phyloP scores from a whole-genome alignment of 2,888 invertebrate species.

The Agonopterix alstromeriana region DNA sequence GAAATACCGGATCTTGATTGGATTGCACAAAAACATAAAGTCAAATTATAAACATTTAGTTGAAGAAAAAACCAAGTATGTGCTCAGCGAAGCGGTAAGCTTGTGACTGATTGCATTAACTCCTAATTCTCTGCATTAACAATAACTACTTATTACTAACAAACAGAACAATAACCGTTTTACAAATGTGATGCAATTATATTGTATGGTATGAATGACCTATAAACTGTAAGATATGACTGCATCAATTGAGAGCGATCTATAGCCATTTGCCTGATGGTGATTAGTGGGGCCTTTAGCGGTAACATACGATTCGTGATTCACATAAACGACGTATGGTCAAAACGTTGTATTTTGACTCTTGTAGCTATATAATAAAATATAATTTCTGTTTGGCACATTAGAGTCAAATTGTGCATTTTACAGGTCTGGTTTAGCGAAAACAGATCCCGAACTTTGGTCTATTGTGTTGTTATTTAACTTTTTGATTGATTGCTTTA shows the following conservation, averaged over 20 bases:
- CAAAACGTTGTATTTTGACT: too few relatives aligned
- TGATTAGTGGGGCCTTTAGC: slow-evolving; percentile 4
- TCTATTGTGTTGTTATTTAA: too few relatives aligned
- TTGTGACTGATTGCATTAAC: neutral
- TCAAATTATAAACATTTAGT: neutral
- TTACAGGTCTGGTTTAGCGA: too few relatives aligned
- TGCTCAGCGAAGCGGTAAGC: neutral
- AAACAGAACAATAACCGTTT: slow-evolving; percentile 3
- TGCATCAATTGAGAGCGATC: slow-evolving; percentile 1
- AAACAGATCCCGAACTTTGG: too few relatives aligned
- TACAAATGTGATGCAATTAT: slow-evolving; percentile 4
- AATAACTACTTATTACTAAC: neutral
- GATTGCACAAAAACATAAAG: too few relatives aligned
- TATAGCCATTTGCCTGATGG: neutral
- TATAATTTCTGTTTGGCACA: too few relatives aligned
- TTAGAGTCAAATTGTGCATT: too few relatives aligned
- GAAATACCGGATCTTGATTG: too few relatives aligned
- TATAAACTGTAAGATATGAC: slow-evolving; percentile 4
- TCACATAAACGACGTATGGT: slow-evolving; percentile 1
- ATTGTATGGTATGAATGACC: neutral
- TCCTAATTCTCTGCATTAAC: neutral
- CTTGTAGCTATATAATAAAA: too few relatives aligned
- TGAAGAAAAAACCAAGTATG: neutral
- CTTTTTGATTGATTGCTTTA: too few relatives aligned
- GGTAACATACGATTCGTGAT: slow-evolving; percentile 18